Conservation (phyloP, 2,888 invertebrate genomes). For the Lepidocyrtoides sp. region DNA sequence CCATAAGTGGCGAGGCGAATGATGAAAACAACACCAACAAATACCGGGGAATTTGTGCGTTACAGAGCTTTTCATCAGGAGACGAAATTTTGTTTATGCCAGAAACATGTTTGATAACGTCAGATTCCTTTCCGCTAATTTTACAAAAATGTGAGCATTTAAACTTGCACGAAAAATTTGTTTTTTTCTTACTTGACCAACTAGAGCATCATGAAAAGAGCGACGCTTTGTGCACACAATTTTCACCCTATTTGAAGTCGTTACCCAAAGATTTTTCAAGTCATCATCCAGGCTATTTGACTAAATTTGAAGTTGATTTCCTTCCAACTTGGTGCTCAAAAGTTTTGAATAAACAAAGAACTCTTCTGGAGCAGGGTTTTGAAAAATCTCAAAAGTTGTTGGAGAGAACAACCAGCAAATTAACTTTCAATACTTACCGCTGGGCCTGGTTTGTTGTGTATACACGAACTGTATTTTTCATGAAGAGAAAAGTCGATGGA, state of each 20-base stretch:
- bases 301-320: constrained; percentile 88
- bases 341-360: constrained; percentile 88
- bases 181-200: constrained; percentile 92
- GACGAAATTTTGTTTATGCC: constrained; percentile 75
- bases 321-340: constrained; percentile 89
- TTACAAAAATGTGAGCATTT: constrained; percentile 82
- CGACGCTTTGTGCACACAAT: constrained; percentile 87
- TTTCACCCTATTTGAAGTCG: constrained; percentile 90
- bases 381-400: constrained; percentile 43
- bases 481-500: not conserved
- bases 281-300: constrained; percentile 90
- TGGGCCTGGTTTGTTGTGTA: constrained; percentile 82
- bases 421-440: constrained; percentile 66
- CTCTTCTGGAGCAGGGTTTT: constrained; percentile 87
- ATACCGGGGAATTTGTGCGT: constrained; percentile 82
- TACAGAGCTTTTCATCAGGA: constrained; percentile 48
- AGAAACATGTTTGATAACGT: constrained; percentile 77
- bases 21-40: not conserved
- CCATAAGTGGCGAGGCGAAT: not conserved
- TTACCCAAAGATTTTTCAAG: constrained; percentile 90
- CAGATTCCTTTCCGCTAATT: constrained; percentile 39
- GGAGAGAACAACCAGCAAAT: not conserved
- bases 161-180: constrained; percentile 91
- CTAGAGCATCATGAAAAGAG: constrained; percentile 87
- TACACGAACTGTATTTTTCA: constrained; percentile 82